Base-by-base conservation (phyloP, 1,140 invertebrate genomes). In the Magallana angulata region DNA sequence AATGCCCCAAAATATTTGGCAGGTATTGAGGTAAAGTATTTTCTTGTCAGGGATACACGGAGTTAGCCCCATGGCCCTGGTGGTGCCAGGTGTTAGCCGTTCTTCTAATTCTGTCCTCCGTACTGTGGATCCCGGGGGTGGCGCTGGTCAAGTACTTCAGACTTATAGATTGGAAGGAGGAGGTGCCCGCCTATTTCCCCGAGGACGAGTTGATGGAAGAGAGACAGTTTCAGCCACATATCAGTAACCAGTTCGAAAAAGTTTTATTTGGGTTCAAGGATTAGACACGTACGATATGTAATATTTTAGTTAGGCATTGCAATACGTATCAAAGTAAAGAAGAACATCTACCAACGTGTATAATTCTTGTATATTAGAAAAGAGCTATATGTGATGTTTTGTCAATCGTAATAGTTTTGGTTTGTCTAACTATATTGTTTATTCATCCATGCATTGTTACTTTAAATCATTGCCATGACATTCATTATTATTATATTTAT, bases 31-130 rank as follows among this genome's bases (percentile, higher is more conserved):
- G 36, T 48, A 48, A 48, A 48, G 18, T 59, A 7, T 18, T 59
- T 36, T 16, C 30, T 80, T 76, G 59, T 24, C 24, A 98, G 97
- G 97, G 97, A 86, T 94, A 96, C 88, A 96, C 96, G 0, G 96
- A 96, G n/a, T 94, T 96, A 62, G 96, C 96, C 7, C 94, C 95
- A 18, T 98, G 98, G 95, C 98, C 98, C 24, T 96, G 96, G 85
- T 98, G 98, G 98, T 97, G 98, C 8, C 96, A 98, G 94, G 96
- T 95, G 11, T 96, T 98, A 62, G 97, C 97, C 1, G 94, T 97
- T 2, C 89, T 95, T 4, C 97, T 98, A 95, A 97, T 98, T 80
- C 94, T 97, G 82, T 96, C 97, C 16, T 97, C 97, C 16, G 96
- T 98, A 12, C 95, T 98, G 82, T 98, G 98, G 76, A 98, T 98